Conservation (phyloP, 2,113 vertebrate genomes). For the Ailurus styani region DNA sequence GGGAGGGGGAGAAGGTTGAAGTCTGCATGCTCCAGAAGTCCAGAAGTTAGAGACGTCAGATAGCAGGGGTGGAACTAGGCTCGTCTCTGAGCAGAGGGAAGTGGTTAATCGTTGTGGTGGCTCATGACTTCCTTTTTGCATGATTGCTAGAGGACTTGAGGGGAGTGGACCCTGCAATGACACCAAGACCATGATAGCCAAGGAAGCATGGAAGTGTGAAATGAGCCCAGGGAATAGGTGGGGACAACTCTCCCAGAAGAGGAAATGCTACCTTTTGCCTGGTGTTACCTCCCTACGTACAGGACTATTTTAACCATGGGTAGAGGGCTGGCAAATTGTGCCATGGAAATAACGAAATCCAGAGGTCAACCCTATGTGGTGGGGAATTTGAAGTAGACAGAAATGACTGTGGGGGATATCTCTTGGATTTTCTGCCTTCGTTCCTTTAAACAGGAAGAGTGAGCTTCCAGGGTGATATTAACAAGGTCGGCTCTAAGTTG, state of each 20-base stretch:
- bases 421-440: conserved; percentile 57
- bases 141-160: not conserved
- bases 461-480: not conserved
- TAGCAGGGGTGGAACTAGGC: not conserved
- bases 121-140: conserved; percentile 3
- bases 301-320: not conserved
- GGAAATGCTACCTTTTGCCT: conserved; percentile 39
- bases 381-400: conserved; percentile 59
- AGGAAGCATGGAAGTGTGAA: not conserved
- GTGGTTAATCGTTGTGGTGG: not conserved
- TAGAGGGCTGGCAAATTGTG: conserved; percentile 2
- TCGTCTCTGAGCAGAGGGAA: not conserved
- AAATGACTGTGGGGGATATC: conserved; percentile 27
- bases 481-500: not conserved
- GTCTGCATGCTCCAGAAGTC: not conserved
- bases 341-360: conserved; percentile 20
- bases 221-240: conserved; percentile 35
- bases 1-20: not conserved
- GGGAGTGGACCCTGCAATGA: not conserved
- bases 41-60: not conserved
- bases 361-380: not conserved
- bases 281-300: not conserved
- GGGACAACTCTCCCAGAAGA: conserved; percentile 43
- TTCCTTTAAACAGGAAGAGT: conserved; percentile 16
- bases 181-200: not conserved